A percentile compares a stretch with the other conserved stretches of the same genome.
Evolutionary conservation across 2,113 vertebrate genomes (phyloP).

Genomic region (Thalassoma bifasciatum): DNA sequence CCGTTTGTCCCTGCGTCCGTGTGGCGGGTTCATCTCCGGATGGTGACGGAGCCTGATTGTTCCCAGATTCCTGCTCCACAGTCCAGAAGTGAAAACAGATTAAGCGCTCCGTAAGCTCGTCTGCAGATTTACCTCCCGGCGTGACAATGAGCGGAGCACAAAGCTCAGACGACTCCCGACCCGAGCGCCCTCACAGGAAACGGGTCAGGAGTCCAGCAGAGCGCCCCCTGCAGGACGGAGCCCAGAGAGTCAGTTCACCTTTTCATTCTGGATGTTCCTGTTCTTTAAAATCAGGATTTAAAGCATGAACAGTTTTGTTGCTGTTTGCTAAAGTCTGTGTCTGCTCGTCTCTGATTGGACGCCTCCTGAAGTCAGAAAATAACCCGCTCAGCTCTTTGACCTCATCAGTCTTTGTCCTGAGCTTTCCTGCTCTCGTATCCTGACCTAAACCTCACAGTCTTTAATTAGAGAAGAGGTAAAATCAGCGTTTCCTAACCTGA

Average conservation of each 20-base stretch:
- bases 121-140: neutral
- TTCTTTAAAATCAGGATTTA: no score
- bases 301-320: no score
- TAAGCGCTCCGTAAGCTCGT: neutral
- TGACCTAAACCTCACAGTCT: conserved; percentile 18
- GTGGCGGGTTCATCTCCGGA: neutral
- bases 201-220: neutral
- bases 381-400: neutral
- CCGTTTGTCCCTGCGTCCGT: no score
- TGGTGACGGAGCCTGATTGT: neutral
- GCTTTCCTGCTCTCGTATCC: neutral
- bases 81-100: neutral
- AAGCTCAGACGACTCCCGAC: neutral
- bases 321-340: no score
- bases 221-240: neutral
- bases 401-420: conserved; percentile 13
- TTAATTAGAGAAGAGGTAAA: conserved; percentile 72
- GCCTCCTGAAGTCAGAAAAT: conserved; percentile 14
- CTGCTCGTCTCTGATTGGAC: neutral
- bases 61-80: neutral
- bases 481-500: conserved; percentile 67
- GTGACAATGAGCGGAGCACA: conserved; percentile 1
- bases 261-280: no score
- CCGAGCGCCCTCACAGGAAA: no score
- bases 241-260: no score